These are phyloP conservation scores for Mareca strepera DNA, from an alignment of 2,797 vertebrate genomes.

Conservation along the genomic window DNA sequence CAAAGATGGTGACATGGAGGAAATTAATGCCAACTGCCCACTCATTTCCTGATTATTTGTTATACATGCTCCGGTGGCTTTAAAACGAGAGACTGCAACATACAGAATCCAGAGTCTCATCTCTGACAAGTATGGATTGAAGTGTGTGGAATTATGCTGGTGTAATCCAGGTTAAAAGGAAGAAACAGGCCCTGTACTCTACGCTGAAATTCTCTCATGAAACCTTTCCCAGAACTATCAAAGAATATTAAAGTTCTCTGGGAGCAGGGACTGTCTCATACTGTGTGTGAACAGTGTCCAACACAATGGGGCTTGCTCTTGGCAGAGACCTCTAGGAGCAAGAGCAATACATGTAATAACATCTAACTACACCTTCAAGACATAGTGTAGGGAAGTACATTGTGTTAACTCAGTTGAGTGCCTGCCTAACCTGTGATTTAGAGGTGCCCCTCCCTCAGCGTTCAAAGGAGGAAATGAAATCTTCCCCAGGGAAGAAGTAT, in stretches of 20 bases:
- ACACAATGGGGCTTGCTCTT: conserved; percentile 59
- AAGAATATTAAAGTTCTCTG: conserved; percentile 57
- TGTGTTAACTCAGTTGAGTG: conserved; percentile 34
- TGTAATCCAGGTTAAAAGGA: conserved; percentile 22
- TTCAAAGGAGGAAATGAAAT: conserved; percentile 67
- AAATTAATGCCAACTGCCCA: conserved; percentile 48
- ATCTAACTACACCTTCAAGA: conserved; percentile 63
- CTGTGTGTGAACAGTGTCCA: conserved; percentile 51
- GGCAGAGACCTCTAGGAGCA: conserved; percentile 58
- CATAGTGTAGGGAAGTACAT: conserved; percentile 48
- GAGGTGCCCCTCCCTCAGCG: conserved; percentile 42
- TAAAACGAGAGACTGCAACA: not conserved
- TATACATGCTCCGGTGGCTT: not conserved
- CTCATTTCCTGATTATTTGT: conserved; percentile 40
- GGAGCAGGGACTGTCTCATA: conserved; percentile 61
- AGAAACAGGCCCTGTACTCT: not conserved
- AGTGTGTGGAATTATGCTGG: not conserved
- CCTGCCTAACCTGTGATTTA: conserved; percentile 68
- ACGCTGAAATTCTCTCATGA: conserved; percentile 22
- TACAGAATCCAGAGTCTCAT: not conserved
- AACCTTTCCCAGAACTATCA: conserved; percentile 58
- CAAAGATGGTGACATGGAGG: conserved; percentile 46
- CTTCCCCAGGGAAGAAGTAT: conserved; percentile 64
- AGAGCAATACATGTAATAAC: conserved; percentile 57
- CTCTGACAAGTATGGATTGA: not conserved